Conservation (phyloP, 2,888 invertebrate species). For the Acrobasis suavella region DNA sequence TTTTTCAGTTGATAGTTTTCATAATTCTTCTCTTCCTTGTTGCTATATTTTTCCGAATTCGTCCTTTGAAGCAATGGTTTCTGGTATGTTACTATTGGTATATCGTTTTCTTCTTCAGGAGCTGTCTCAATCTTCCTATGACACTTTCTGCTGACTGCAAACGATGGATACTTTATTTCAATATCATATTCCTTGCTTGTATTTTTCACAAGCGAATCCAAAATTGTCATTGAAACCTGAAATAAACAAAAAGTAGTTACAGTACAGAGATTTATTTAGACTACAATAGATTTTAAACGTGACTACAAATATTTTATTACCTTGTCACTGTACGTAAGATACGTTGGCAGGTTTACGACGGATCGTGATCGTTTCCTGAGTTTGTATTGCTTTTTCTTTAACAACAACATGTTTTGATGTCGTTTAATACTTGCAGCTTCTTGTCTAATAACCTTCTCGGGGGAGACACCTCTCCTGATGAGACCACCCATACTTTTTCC, state of each 20-base stretch:
- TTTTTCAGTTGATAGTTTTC: conserved; percentile 56
- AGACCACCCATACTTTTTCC: conserved; percentile 64
- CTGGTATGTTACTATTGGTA: conserved; percentile 52
- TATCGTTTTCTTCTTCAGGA: conserved; percentile 47
- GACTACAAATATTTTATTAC: conserved; percentile 52
- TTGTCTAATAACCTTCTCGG: conserved; percentile 61
- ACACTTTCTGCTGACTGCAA: conserved; percentile 41
- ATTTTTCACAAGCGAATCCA: conserved; percentile 79
- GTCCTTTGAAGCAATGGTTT: conserved; percentile 56
- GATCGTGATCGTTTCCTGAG: conserved; percentile 76
- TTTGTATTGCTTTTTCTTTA: conserved; percentile 45
- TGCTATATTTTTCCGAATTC: conserved; percentile 58
- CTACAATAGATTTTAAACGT: background rate
- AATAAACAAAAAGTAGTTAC: conserved; percentile 37
- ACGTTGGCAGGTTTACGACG: conserved; percentile 88
- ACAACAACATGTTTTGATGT: conserved; percentile 48
- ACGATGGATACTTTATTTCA: conserved; percentile 53
- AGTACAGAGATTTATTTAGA: background rate
- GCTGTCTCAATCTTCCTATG: conserved; percentile 28
- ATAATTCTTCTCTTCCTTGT: conserved; percentile 41
- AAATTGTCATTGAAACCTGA: conserved; percentile 84
- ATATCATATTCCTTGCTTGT: conserved; percentile 50
- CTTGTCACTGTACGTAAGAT: conserved; percentile 86
- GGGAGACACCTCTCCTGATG: conserved; percentile 55
- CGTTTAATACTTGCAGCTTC: conserved; percentile 59